Conservation (phyloP, 2,888 invertebrate species). For the Sinopyrophorus schimmeli region DNA sequence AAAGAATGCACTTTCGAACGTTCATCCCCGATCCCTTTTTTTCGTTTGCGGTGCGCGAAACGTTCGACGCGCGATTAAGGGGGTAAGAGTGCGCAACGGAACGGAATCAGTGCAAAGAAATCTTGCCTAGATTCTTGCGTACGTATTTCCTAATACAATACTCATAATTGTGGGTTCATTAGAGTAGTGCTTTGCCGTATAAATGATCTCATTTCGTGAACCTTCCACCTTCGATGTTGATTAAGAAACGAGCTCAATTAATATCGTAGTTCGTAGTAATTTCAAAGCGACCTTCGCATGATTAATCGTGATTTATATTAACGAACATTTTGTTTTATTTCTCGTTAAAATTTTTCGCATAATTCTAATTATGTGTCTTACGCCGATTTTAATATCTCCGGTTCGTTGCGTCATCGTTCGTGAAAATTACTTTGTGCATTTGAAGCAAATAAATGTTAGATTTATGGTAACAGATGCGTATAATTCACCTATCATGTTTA, state of each 20-base stretch:
- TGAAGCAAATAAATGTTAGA: conserved; percentile 5
- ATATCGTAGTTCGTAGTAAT: conserved; percentile 16
- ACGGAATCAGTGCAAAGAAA: background rate
- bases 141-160: conserved; percentile 27
- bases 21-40: too few species aligned
- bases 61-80: conserved; percentile 11
- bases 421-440: conserved; percentile 5
- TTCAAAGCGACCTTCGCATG: conserved; percentile 21
- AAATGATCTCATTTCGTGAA: conserved; percentile 30
- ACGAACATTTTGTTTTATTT: conserved; percentile 10
- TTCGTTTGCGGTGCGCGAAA: conserved; percentile 9
- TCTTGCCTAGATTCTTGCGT: conserved; percentile 28
- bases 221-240: conserved; percentile 24
- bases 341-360: conserved; percentile 7
- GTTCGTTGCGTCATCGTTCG: conserved; percentile 3
- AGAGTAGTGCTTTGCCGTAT: conserved; percentile 20
- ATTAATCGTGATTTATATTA: conserved; percentile 23
- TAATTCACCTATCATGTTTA: conserved; percentile 22
- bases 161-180: conserved; percentile 29
- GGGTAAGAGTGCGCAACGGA: conserved; percentile 15
- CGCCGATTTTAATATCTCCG: conserved; percentile 3
- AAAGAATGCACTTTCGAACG: conserved; percentile 26
- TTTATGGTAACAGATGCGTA: conserved; percentile 15
- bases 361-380: conserved; percentile 3
- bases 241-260: conserved; percentile 27